Base-by-base conservation (phyloP, 2,888 invertebrate species). In the Drosophila nr. perissopoda region DNA sequence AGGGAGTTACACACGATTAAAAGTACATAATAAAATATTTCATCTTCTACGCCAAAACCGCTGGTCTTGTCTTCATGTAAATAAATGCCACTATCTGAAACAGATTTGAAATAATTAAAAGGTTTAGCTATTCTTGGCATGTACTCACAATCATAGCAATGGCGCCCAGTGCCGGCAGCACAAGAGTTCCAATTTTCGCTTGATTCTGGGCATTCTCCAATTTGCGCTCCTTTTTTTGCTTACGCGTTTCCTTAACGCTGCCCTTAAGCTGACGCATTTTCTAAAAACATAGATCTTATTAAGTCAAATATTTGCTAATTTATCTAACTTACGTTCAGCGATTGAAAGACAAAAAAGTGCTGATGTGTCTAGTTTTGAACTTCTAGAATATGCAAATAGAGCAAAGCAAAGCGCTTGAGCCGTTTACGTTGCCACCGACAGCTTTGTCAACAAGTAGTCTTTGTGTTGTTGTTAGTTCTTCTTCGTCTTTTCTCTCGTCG, bases 141-240 rank as follows among this genome's bases (percentile, higher is more conserved):
- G 7, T 27, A 52, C 65, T 59, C 8, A 97, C 96, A 61, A 97
- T 93, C 61, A 96, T 91, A 81, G 96, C 95, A 76, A 97, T 94
- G 34, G 95, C 95, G 56, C 94, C 95, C 33, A 92, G 64, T n/a
- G 92, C 84, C 8, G 97, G 97, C 82, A 97, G 92, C 70, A 96
- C 98, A 70, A 97, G 94, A 2, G 96, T 97, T 90, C 95, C 95
- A n/a, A 96, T 94, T 91, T 96, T 96, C 90, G 96, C 96, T 87
- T 97, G 96, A 91, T 95, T 96, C 92, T 96, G 96, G 11, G 96
- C 94, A 89, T 97, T 97, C 80, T 97, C 97, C 93, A 96, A 96
- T 93, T 96, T 97, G 40, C 98, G 95, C 90, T 97, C 97, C 87
- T 96, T 96, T 91, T 96, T 97, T 93, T 97, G 97, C 91, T 95